Conservation (phyloP, 2,113 vertebrate species). For the Caracal caracal region DNA sequence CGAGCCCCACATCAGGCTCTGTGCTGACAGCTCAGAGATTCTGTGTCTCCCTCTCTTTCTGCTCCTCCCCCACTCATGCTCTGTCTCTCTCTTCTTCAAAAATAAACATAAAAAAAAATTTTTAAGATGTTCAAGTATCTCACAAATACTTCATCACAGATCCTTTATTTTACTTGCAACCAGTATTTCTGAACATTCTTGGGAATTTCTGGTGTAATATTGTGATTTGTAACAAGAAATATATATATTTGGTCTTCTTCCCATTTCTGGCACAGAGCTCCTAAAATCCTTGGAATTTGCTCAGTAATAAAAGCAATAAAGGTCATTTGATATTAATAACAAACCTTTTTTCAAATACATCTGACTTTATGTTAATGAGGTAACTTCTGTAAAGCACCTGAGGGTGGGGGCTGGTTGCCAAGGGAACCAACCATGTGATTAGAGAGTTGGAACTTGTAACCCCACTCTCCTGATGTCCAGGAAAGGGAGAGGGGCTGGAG, state of each 20-base stretch:
- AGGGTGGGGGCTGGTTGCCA: background rate
- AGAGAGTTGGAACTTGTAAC: background rate
- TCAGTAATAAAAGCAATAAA: background rate
- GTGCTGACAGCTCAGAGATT: too few relatives aligned
- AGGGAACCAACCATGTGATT: background rate
- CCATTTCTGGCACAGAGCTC: background rate
- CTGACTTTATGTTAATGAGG: background rate
- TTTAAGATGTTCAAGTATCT: background rate
- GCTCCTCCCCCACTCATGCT: too few relatives aligned
- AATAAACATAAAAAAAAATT: too few relatives aligned
- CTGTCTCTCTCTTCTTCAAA: too few relatives aligned
- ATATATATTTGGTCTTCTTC: background rate
- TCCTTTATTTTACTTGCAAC: background rate
- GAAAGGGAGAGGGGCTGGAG: background rate
- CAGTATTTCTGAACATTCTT: background rate
- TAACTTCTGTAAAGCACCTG: background rate
- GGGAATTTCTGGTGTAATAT: background rate
- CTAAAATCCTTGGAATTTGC: background rate
- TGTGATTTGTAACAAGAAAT: background rate
- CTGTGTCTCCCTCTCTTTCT: too few relatives aligned
- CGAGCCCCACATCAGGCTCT: too few relatives aligned
- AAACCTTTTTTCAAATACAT: background rate
- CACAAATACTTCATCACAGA: background rate
- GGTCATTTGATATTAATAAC: background rate
- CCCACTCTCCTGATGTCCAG: background rate